Evolutionary conservation across 1,140 invertebrate species (phyloP).

Genomic region (Lordiphosa collinella): DNA sequence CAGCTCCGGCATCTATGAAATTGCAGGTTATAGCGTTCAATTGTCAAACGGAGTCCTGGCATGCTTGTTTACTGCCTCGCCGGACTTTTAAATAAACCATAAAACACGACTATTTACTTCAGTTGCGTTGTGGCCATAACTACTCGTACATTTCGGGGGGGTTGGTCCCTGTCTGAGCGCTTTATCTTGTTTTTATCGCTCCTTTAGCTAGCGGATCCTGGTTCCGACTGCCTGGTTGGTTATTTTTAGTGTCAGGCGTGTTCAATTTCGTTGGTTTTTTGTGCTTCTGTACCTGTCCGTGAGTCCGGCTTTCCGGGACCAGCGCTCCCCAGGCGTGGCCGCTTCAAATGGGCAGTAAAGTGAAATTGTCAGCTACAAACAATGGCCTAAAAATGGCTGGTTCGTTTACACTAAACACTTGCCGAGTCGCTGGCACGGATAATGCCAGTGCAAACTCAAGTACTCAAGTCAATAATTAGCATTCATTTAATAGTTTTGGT

Average conservation of each 20-base stretch:
- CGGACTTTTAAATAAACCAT: conserved; percentile 75
- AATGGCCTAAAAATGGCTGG: conserved; percentile 61
- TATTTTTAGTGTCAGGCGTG: conserved; percentile 69
- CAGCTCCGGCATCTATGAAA: conserved; percentile 17
- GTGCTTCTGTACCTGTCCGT: conserved; percentile 34
- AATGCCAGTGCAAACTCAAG: conserved; percentile 10
- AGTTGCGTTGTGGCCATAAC: conserved; percentile 66
- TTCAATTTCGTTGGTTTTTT: conserved; percentile 65
- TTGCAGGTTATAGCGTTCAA: conserved; percentile 58
- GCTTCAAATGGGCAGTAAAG: conserved; percentile 61
- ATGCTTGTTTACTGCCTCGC: conserved; percentile 40
- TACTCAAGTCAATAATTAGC: conserved; percentile 60
- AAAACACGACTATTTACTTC: conserved; percentile 77
- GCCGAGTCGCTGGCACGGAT: neutral
- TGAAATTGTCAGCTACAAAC: conserved; percentile 56
- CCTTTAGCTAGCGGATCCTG: conserved; percentile 54
- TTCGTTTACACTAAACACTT: conserved; percentile 20
- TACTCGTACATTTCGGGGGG: conserved; percentile 21
- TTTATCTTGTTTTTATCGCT: conserved; percentile 75
- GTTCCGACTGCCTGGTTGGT: conserved; percentile 27
- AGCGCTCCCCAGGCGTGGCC: conserved; percentile 13
- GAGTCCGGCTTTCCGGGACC: conserved; percentile 3
- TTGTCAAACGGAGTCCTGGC: conserved; percentile 46
- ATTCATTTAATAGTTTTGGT: conserved; percentile 65
- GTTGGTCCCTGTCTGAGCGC: conserved; percentile 31